These are phyloP conservation scores for Scomber japonicus DNA, from an alignment of 2,113 vertebrate genomes.

Conservation along the genomic window DNA sequence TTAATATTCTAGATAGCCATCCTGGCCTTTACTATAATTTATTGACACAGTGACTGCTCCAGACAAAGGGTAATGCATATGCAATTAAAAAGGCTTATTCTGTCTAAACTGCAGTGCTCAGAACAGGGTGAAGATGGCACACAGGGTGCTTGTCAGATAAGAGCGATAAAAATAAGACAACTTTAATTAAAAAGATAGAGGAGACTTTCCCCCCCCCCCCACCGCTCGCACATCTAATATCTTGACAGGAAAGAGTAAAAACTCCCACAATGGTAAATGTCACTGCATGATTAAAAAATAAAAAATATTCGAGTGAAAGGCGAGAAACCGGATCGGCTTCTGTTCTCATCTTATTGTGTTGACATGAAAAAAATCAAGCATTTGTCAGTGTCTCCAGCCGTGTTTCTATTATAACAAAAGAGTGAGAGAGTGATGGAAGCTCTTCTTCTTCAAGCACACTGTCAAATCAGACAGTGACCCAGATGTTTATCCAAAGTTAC, in stretches of 20 bases:
- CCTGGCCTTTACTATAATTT: constrained; percentile 66
- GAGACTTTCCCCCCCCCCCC: constrained; percentile 3
- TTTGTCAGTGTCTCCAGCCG: constrained; percentile 37
- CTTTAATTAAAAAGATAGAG: constrained; percentile 75
- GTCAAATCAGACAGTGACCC: not conserved
- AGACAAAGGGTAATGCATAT: constrained; percentile 70
- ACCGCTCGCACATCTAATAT: constrained; percentile 48
- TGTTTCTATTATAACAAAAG: constrained; percentile 1
- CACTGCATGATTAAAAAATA: constrained; percentile 41
- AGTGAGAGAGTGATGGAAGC: not conserved
- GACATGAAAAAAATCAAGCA: not conserved
- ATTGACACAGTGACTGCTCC: constrained; percentile 70
- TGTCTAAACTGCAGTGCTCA: constrained; percentile 32
- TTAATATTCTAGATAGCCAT: constrained; percentile 69
- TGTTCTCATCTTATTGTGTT: constrained; percentile 7
- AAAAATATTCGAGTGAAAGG: constrained; percentile 9
- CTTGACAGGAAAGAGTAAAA: constrained; percentile 41
- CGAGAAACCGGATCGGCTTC: constrained; percentile 7
- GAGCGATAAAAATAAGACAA: constrained; percentile 67
- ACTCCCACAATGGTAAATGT: constrained; percentile 65
- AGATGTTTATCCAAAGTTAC: not conserved
- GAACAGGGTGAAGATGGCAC: constrained; percentile 23
- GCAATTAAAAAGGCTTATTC: constrained; percentile 68
- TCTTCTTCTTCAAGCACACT: not conserved
- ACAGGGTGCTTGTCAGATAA: constrained; percentile 59